Base-by-base conservation (phyloP, 2,113 vertebrate species). In the Lontra canadensis region DNA sequence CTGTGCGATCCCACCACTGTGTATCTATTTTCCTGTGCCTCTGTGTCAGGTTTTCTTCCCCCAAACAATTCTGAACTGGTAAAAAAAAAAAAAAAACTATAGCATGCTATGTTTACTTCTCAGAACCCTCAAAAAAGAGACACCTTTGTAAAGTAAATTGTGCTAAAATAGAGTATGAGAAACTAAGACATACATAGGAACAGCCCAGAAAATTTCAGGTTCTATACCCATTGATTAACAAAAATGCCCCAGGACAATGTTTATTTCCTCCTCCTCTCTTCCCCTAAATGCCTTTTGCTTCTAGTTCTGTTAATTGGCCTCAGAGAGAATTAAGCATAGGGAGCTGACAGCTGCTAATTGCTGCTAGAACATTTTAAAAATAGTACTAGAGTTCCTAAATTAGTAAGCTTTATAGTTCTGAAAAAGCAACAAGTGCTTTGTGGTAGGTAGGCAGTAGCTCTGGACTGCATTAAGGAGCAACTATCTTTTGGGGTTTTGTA, bases 351-450 rank as follows among this genome's bases (percentile, higher is more conserved):
- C 57, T 88, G 52, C 89, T 52, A 23, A 23, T 76, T 80, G 63
- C 80, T 85, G 34, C 15, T 26, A 90, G 63, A 82, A 84, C 18
- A 15, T 63, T 52, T 69, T 95, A 78, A 82, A 90, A 85, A 90
- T 82, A 90, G 71, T 73, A 14, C 49, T 25, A 20, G 93, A 65
- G 76, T 71, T 55, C 71, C 90, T 76, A 55, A 88, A 39, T 96
- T 63, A 90, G 90, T 92, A 74, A 71, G 49, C 67, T 39, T 31
- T 79, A 78, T 57, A 42, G 73, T 96, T 96, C 90, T 90, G 83
- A 96, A 82, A 95, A 96, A 82, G 52, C 36, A 44, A n/a, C 67
- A 10, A 61, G n/a, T 29, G 14, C 25, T 73, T n/a, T 65, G 71
- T 34, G 82, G 71, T 39, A 17, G 25, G 34, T 9, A 39, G 86